Evolutionary conservation across 2,113 vertebrate species (phyloP), one percentile per base, ranked within the genome.

Genomic region (Salvator merianae): DNA sequence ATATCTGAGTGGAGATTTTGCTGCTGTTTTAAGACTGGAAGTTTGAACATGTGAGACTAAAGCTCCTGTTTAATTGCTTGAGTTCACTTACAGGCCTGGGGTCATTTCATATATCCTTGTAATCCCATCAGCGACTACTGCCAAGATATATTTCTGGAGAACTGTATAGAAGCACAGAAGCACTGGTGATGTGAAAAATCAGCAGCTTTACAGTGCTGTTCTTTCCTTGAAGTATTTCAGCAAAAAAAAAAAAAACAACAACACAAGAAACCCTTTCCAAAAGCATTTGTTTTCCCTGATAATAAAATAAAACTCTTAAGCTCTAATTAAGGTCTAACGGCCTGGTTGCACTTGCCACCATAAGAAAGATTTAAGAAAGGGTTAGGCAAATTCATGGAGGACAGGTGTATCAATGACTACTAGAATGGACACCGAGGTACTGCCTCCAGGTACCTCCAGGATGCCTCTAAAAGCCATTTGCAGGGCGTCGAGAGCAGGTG

Each of bases 101-200:
- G 47, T 34, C 53, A 40, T 26, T 22, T 73, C 62, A 78, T 34
- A 84, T 18, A 84, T 59, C 68, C n/a, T 70, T 50, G 24, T 0
- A 53, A 84, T 70, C 66, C 87, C 73, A 69, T 6, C 8, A 0
- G 28, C 32, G 70, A 40, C 43, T 1, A 9, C 24, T 69, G 28
- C 13, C 40, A 88, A 85, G 63, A 91, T 87, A 81, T 7, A 38
- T 0, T n/a, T n/a, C n/a, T n/a, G n/a, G n/a, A n/a, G n/a, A n/a
- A 3, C 16, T 55, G 2, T 79, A 14, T 62, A 86, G 62, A 75
- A 83, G 76, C 74, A 83, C 20, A 7, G 55, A 6, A n/a, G 77
- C 18, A n/a, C 4, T 59, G 82, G 50, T 87, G n/a, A 7, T 75
- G 2, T 7, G 1, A 13, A 59, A 47, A 89, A 84, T 1, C 4